These are phyloP conservation scores for Trachelus stipa DNA, from an alignment of 2,888 invertebrate genomes.

Conservation along the genomic window DNA sequence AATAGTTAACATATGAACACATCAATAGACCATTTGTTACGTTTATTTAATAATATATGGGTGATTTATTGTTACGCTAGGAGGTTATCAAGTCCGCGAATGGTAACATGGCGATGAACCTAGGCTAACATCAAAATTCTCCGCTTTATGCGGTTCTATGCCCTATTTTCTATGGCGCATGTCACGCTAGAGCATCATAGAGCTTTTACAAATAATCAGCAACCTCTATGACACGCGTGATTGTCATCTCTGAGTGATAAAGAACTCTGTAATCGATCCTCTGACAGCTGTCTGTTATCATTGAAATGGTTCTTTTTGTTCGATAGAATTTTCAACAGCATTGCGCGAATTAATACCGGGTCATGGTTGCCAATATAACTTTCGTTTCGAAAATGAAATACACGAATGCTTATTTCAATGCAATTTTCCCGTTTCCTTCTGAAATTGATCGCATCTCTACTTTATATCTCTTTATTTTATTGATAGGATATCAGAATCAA, in stretches of 20 bases:
- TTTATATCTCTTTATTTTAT: no score
- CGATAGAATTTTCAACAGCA: not conserved
- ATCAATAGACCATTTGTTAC: slow-evolving; percentile 2
- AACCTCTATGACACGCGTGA: not conserved
- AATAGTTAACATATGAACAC: slow-evolving; percentile 26
- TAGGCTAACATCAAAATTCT: not conserved
- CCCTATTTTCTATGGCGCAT: slow-evolving; percentile 44
- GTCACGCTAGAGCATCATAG: slow-evolving; percentile 23
- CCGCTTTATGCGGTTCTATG: slow-evolving; percentile 21
- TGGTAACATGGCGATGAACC: slow-evolving; percentile 2
- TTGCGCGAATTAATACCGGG: not conserved
- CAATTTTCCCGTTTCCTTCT: no score
- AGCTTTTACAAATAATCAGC: slow-evolving; percentile 3
- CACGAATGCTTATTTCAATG: no score
- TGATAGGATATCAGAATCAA: no score
- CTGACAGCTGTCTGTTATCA: not conserved
- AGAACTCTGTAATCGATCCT: not conserved
- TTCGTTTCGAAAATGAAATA: no score
- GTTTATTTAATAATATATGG: not conserved
- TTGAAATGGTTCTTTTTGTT: slow-evolving; percentile 3
- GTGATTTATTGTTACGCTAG: not conserved
- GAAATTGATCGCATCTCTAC: no score
- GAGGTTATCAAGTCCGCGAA: slow-evolving; percentile 10
- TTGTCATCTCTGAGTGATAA: not conserved
- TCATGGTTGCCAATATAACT: not conserved